Evolutionary conservation across 2,113 vertebrate species (phyloP).

Genomic region (Takifugu flavidus): DNA sequence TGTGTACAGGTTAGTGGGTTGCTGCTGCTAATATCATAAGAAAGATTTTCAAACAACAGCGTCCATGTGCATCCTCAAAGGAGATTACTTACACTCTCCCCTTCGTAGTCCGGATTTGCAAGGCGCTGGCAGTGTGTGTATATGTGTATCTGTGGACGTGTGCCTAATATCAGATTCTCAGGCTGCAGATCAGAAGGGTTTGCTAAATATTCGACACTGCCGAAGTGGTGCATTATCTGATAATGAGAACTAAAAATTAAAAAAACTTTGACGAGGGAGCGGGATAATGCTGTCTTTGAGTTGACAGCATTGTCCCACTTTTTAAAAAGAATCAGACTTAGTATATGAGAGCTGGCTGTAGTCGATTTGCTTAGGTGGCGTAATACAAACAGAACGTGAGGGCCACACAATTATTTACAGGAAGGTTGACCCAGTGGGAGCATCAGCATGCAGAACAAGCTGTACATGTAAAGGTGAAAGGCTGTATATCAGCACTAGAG

Average conservation of each 20-base stretch:
- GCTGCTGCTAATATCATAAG: constrained; percentile 22
- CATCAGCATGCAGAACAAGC: constrained; percentile 52
- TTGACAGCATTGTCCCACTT: too few species aligned
- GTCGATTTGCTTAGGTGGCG: neutral
- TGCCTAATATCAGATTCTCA: neutral
- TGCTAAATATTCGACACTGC: neutral
- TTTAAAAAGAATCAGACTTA: too few species aligned
- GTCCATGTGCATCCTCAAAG: constrained; percentile 56
- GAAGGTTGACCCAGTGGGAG: constrained; percentile 39
- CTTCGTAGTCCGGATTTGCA: constrained; percentile 26
- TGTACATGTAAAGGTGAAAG: neutral
- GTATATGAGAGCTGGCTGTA: neutral
- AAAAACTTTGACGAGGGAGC: too few species aligned
- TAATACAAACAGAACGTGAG: constrained; percentile 37
- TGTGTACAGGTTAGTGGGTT: too few species aligned
- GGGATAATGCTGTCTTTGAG: too few species aligned
- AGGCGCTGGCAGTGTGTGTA: constrained; percentile 3
- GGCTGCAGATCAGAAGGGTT: constrained; percentile 2
- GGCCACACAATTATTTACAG: constrained; percentile 36
- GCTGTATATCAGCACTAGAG: constrained; percentile 30
- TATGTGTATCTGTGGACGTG: neutral
- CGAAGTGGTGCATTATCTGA: too few species aligned
- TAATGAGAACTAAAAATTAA: too few species aligned
- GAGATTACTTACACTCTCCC: constrained; percentile 27
- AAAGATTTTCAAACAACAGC: constrained; percentile 39